These are phyloP conservation scores for Neodiprion lecontei DNA, from an alignment of 1,140 invertebrate genomes.

Conservation along the genomic window DNA sequence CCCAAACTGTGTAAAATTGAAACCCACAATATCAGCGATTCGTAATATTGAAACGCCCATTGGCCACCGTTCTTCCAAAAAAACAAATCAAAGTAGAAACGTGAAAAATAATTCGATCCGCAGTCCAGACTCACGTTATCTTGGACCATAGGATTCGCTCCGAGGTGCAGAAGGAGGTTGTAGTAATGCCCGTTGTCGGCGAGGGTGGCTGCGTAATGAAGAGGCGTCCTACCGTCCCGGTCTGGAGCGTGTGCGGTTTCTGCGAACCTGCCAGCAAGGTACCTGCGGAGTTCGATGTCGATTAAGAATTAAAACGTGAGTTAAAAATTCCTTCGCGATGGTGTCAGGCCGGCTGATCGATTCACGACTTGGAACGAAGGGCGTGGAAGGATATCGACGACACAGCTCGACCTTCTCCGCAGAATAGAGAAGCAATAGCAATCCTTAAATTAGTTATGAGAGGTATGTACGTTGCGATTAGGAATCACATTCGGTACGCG, in stretches of 20 bases:
- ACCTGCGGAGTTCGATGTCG: slow-evolving; percentile 37
- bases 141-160: slow-evolving; percentile 80
- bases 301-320: slow-evolving; percentile 9
- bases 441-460: not conserved
- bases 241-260: slow-evolving; percentile 80
- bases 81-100: no score
- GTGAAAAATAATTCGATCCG: not conserved
- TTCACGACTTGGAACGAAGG: not conserved
- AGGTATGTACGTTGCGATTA: no score
- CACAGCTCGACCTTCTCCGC: not conserved
- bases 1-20: slow-evolving; percentile 66
- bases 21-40: slow-evolving; percentile 23
- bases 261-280: slow-evolving; percentile 74
- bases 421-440: not conserved
- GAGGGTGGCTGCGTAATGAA: slow-evolving; percentile 88
- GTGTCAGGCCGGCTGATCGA: not conserved
- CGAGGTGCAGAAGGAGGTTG: slow-evolving; percentile 83
- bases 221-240: slow-evolving; percentile 83
- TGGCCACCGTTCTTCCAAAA: no score
- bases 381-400: not conserved
- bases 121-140: slow-evolving; percentile 76
- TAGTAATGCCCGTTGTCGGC: slow-evolving; percentile 89
- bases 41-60: not conserved
- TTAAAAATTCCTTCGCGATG: not conserved
- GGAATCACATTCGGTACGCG: no score